Conservation (phyloP, 2,888 invertebrate species). For the Boloria selene region DNA sequence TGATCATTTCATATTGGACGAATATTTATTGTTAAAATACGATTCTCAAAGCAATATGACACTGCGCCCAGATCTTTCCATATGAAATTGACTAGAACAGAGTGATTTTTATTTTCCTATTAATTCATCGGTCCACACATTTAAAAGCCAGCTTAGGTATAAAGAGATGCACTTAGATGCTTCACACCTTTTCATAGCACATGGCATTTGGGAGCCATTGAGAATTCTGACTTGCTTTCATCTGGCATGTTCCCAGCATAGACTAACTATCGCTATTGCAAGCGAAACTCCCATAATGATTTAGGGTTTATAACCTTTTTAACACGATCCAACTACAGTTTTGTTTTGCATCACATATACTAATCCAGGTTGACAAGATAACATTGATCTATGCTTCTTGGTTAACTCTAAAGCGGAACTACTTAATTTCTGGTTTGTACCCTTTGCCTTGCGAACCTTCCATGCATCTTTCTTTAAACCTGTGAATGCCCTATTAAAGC, state of each 20-base stretch:
- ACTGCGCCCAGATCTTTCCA: slow-evolving; percentile 12
- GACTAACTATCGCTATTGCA: slow-evolving; percentile 56
- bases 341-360: slow-evolving; percentile 65
- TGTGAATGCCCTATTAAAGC: slow-evolving; percentile 65
- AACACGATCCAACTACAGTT: slow-evolving; percentile 43
- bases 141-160: slow-evolving; percentile 64
- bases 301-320: slow-evolving; percentile 30
- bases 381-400: slow-evolving; percentile 79
- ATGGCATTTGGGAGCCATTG: slow-evolving; percentile 40
- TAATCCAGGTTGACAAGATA: slow-evolving; percentile 44
- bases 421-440: slow-evolving; percentile 72
- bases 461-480: slow-evolving; percentile 60
- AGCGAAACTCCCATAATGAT: slow-evolving; percentile 48
- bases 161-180: slow-evolving; percentile 73
- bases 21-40: slow-evolving; percentile 45
- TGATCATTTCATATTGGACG: no score
- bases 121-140: slow-evolving; percentile 76
- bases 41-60: slow-evolving; percentile 2
- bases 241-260: slow-evolving; percentile 72
- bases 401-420: slow-evolving; percentile 81
- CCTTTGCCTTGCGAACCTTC: slow-evolving; percentile 59
- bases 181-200: slow-evolving; percentile 77
- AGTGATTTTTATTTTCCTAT: slow-evolving; percentile 41
- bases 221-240: slow-evolving; percentile 55
- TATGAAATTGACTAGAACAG: slow-evolving; percentile 13